These are phyloP conservation scores for Xylophagus ater DNA, from an alignment of 2,888 invertebrate genomes.

Conservation along the genomic window DNA sequence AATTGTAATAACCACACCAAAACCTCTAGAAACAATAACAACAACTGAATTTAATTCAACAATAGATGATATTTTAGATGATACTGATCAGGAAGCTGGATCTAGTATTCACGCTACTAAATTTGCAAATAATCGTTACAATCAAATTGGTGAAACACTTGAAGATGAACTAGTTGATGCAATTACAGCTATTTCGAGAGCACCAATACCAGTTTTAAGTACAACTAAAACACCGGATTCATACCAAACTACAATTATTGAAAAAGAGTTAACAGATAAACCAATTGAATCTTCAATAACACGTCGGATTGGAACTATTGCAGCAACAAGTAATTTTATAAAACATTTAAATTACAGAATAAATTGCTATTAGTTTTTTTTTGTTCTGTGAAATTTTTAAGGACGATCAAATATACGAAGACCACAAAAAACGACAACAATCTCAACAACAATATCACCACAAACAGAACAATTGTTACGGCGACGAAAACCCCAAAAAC, in stretches of 20 bases:
- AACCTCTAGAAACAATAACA: slow-evolving; percentile 20
- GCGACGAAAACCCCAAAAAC: slow-evolving; percentile 16
- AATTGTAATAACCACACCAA: slow-evolving; percentile 22
- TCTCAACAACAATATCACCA: slow-evolving; percentile 30
- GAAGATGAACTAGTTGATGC: slow-evolving; percentile 20
- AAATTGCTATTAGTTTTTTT: slow-evolving; percentile 1
- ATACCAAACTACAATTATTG: slow-evolving; percentile 7
- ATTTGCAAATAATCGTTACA: slow-evolving; percentile 24
- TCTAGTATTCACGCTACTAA: slow-evolving; percentile 34
- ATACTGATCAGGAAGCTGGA: slow-evolving; percentile 33
- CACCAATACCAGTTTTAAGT: slow-evolving; percentile 16
- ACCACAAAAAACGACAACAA: slow-evolving; percentile 26
- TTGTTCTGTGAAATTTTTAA: slow-evolving; percentile 11
- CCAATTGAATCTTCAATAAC: not conserved
- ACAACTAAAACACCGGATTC: slow-evolving; percentile 9
- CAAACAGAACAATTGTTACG: slow-evolving; percentile 16
- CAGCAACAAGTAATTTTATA: slow-evolving; percentile 17
- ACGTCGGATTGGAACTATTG: not conserved
- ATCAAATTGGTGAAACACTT: slow-evolving; percentile 28
- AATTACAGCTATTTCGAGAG: slow-evolving; percentile 23
- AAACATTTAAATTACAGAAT: not conserved
- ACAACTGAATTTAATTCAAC: no score
- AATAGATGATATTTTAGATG: no score
- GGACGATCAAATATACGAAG: slow-evolving; percentile 23
- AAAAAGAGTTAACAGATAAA: slow-evolving; percentile 6